These are phyloP conservation scores for Adrianichthys oophorus DNA, from an alignment of 2,797 vertebrate genomes.

Conservation along the genomic window DNA sequence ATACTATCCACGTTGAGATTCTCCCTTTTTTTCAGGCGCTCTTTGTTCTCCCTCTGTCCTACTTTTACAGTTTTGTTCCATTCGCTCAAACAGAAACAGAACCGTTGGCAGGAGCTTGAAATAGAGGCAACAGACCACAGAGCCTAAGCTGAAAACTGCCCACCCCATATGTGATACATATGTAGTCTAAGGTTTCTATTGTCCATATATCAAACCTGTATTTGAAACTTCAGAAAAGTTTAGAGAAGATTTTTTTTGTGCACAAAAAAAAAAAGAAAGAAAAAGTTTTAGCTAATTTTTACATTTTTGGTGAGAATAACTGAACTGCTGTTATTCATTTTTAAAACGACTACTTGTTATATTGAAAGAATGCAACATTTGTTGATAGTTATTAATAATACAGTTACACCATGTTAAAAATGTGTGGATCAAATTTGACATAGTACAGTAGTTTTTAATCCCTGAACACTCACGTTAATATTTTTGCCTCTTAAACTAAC, in stretches of 20 bases:
- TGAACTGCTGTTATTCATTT: too few relatives aligned
- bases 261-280: not conserved
- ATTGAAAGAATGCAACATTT: too few relatives aligned
- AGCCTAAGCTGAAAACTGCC: conserved; percentile 12
- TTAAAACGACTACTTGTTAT: too few relatives aligned
- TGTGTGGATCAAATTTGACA: too few relatives aligned
- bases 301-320: too few relatives aligned
- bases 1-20: too few relatives aligned
- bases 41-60: conserved; percentile 3
- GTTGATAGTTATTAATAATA: too few relatives aligned
- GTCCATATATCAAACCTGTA: not conserved
- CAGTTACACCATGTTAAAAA: too few relatives aligned
- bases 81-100: conserved; percentile 16
- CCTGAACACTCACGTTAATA: too few relatives aligned
- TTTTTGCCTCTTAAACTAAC: too few relatives aligned
- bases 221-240: conserved; percentile 26
- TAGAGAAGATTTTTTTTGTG: conserved; percentile 32
- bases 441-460: too few relatives aligned
- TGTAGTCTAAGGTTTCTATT: conserved; percentile 48
- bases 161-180: conserved; percentile 65
- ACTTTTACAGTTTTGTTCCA: conserved; percentile 17
- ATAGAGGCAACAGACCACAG: conserved; percentile 7
- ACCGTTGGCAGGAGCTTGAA: conserved; percentile 8
- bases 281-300: too few relatives aligned
- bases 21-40: conserved; percentile 1